Evolutionary conservation across 2,113 vertebrate species (phyloP).

Genomic region (Tragelaphus buxtoni): DNA sequence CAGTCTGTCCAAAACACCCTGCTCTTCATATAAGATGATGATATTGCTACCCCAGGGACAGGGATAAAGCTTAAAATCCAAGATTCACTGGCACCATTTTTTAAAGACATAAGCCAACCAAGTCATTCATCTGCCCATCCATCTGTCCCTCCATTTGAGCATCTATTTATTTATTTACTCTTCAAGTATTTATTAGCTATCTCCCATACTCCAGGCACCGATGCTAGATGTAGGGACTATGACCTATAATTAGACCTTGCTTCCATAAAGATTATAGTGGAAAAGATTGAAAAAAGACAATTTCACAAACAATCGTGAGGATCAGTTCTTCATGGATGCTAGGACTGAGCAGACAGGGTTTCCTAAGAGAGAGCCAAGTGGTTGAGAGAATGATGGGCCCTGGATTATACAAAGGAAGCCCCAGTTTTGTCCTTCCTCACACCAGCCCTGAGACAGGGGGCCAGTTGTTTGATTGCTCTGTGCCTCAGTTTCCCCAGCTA

Average conservation of each 20-base stretch:
- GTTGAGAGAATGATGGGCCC: not conserved
- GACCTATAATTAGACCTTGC: not conserved
- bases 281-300: not conserved
- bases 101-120: not conserved
- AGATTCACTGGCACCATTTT: not conserved
- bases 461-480: not conserved
- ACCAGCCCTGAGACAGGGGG: not conserved
- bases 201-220: not conserved
- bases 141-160: not conserved
- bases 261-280: not conserved
- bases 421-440: not conserved
- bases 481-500: not conserved
- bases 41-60: not conserved
- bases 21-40: not conserved
- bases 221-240: not conserved
- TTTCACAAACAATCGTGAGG: not conserved
- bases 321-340: not conserved
- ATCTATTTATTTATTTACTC: not conserved
- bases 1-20: not conserved
- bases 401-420: not conserved
- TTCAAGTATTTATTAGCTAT: not conserved
- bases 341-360: not conserved
- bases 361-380: not conserved
- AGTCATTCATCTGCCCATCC: not conserved
- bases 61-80: not conserved